Evolutionary conservation across 2,888 invertebrate species (phyloP).

Genomic region (Diplolepis rosae): DNA sequence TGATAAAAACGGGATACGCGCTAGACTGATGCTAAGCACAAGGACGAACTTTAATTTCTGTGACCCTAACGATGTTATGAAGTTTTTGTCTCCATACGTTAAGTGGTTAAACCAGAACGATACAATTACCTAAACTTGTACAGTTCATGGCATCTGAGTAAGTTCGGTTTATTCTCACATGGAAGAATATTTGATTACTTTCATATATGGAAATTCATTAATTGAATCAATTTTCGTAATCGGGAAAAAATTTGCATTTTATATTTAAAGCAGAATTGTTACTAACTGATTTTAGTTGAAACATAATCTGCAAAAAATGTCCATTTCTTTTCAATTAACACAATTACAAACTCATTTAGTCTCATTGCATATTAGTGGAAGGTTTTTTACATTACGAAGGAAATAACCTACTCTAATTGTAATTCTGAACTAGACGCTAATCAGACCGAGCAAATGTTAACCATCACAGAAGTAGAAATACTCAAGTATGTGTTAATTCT

Average conservation of each 20-base stretch:
- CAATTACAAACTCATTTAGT: background rate
- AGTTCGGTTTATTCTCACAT: background rate
- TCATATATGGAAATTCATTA: no score
- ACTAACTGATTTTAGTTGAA: no score
- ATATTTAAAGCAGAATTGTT: no score
- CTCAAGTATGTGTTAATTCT: background rate
- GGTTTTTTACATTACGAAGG: no score
- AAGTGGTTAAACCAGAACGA: constrained; percentile 6
- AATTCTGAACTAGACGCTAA: constrained; percentile 14
- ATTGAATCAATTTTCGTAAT: no score
- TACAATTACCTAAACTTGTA: background rate
- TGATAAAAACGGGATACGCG: constrained; percentile 10
- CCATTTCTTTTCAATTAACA: background rate
- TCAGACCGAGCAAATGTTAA: constrained; percentile 1
- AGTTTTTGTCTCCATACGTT: background rate
- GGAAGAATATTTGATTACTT: background rate
- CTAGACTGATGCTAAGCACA: background rate
- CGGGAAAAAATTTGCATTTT: no score
- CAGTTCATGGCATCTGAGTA: background rate
- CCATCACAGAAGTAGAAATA: background rate
- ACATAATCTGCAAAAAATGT: no score
- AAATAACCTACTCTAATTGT: constrained; percentile 12
- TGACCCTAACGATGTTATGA: background rate
- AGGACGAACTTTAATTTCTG: constrained; percentile 19
- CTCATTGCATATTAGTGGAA: background rate